These are phyloP conservation scores for Talpa occidentalis DNA, from an alignment of 2,113 vertebrate genomes.

Conservation along the genomic window DNA sequence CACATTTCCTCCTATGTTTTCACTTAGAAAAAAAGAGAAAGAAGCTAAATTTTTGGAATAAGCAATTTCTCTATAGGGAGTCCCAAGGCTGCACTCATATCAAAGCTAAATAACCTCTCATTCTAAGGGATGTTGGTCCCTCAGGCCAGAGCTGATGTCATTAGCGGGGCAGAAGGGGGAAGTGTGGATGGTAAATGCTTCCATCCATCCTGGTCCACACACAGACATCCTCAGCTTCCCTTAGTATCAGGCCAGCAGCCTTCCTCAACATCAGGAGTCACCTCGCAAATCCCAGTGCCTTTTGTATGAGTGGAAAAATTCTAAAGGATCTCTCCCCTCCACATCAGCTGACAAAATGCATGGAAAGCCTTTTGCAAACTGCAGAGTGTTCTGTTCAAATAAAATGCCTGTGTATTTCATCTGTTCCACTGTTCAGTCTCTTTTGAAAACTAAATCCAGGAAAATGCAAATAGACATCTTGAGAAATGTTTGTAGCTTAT, in stretches of 20 bases:
- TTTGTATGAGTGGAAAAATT: conserved; percentile 73
- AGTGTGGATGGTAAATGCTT: conserved; percentile 78
- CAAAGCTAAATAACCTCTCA: conserved; percentile 85
- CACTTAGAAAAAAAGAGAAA: conserved; percentile 46
- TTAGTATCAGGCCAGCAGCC: conserved; percentile 71
- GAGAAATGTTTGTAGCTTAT: neutral
- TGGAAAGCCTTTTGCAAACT: neutral
- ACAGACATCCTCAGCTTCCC: conserved; percentile 79
- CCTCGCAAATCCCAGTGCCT: conserved; percentile 76
- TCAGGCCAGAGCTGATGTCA: conserved; percentile 84
- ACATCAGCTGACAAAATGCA: conserved; percentile 41
- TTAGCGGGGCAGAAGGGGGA: conserved; percentile 83
- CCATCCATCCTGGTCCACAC: conserved; percentile 78
- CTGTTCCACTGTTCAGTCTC: conserved; percentile 11
- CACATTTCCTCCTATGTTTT: conserved; percentile 34
- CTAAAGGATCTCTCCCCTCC: conserved; percentile 44
- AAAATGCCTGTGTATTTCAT: neutral
- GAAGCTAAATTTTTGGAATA: conserved; percentile 73
- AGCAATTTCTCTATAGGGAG: conserved; percentile 79
- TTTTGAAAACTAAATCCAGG: conserved; percentile 33
- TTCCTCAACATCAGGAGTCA: conserved; percentile 68
- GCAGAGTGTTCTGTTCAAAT: neutral
- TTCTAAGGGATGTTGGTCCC: conserved; percentile 80
- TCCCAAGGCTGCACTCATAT: conserved; percentile 75
- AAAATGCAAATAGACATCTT: conserved; percentile 27